Evolutionary conservation across 64 coral and sea anemone species (phyloP), one percentile per base, ranked within the genome.

Genomic region (Platygyra sinensis): DNA sequence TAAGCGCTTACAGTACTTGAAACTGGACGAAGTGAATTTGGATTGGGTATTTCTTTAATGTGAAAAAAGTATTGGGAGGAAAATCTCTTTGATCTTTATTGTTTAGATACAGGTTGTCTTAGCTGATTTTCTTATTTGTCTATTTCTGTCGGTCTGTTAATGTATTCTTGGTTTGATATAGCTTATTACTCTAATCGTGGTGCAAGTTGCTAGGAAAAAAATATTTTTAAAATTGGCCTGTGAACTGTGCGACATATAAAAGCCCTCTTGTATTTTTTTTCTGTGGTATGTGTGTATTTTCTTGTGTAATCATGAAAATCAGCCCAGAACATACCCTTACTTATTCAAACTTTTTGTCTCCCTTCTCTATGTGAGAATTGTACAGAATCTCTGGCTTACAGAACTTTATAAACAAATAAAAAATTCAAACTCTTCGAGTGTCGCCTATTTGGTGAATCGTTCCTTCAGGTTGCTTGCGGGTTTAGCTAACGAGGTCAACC

Each of bases 341-440:
- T 79, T 79, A 28, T 79, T 79, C 76, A 79, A 79, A 79, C 51
- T 28, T 39, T 20, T 79, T 57, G 76, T 55, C 76, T 79, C 76
- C 76, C 76, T 79, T 50, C 76, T 79, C 51, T 55, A 79, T 29
- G 51, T 79, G 76, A 54, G 55, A 79, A 79, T 57, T 79, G 76
- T 79, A 79, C 76, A 79, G 76, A 57, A 75, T 55, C 76, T 79
- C 76, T 79, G 76, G 76, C 76, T 79, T 79, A 12, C 11, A 5
- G 55, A 79, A 79, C 76, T 79, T 57, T 55, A 57, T 79, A 79
- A 79, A 59, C 46, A 30, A 79, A 79, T 55, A 69, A 69, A 55
- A 79, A 55, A 25, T 52, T 29, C 24, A 79, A 79, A 52, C 76
- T 24, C 38, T 2, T 51, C 10, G 22, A 11, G 20, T 69, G 22